These are phyloP conservation scores for Achroia grisella DNA, from an alignment of 1,140 invertebrate species.

Conservation along the genomic window DNA sequence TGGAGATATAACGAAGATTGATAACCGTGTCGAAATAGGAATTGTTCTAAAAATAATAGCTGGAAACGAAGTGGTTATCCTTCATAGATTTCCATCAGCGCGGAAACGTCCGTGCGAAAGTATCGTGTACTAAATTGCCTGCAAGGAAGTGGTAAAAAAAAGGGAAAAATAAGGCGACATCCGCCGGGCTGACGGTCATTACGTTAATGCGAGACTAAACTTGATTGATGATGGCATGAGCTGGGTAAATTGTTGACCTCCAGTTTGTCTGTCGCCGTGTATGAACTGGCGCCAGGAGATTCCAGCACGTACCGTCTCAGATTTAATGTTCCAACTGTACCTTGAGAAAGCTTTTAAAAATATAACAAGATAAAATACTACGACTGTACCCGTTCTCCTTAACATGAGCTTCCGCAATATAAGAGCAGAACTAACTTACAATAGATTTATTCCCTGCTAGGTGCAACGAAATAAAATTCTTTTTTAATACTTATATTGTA, in stretches of 20 bases:
- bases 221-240: constrained; percentile 62
- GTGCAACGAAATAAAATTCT: too few species aligned
- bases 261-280: constrained; percentile 4
- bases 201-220: constrained; percentile 72
- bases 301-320: neutral
- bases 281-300: constrained; percentile 1
- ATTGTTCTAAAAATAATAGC: constrained; percentile 28
- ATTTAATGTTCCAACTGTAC: neutral
- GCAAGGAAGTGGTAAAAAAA: constrained; percentile 49
- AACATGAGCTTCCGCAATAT: too few species aligned
- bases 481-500: too few species aligned
- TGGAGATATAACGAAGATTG: constrained; percentile 26
- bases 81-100: constrained; percentile 61
- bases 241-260: constrained; percentile 26
- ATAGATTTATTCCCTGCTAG: too few species aligned
- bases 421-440: too few species aligned
- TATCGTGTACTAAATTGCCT: constrained; percentile 65
- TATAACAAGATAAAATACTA: too few species aligned
- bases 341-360: neutral
- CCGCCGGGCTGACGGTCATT: constrained; percentile 62
- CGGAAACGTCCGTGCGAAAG: constrained; percentile 50
- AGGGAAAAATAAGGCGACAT: constrained; percentile 67
- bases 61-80: constrained; percentile 42
- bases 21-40: constrained; percentile 28
- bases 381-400: too few species aligned